These are phyloP conservation scores for Elgaria multicarinata DNA, from an alignment of 2,113 vertebrate genomes.

Conservation along the genomic window DNA sequence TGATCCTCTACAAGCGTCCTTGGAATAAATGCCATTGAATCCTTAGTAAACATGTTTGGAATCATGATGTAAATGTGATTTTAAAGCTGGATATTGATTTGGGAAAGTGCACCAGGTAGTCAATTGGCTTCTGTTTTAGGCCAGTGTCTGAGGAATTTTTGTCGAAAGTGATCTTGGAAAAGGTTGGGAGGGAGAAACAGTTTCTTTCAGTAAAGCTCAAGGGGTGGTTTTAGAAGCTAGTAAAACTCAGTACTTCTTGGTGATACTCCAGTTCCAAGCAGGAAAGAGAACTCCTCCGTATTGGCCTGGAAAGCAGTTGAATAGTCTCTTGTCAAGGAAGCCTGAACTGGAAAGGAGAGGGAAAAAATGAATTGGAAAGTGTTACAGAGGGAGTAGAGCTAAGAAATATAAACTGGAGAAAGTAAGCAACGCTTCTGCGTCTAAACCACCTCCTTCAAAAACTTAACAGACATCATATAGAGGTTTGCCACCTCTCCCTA, in stretches of 20 bases:
- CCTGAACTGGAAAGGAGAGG: not conserved
- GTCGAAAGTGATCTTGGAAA: not conserved
- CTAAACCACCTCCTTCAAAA: not conserved
- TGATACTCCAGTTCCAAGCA: not conserved
- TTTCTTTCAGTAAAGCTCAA: constrained; percentile 11
- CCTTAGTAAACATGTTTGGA: not conserved
- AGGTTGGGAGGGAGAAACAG: not conserved
- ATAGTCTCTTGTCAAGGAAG: not conserved
- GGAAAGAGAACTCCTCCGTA: not conserved
- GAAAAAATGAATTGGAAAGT: not conserved
- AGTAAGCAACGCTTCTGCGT: not conserved
- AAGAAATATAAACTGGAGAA: constrained; percentile 10
- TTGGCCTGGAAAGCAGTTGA: constrained; percentile 12
- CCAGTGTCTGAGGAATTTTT: not conserved
- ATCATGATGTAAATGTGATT: not conserved
- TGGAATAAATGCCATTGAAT: too few species aligned
- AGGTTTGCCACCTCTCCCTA: not conserved
- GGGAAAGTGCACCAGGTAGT: not conserved
- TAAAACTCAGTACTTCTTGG: constrained; percentile 3
- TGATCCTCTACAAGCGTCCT: too few species aligned
- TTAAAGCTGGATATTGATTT: not conserved
- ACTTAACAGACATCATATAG: not conserved
- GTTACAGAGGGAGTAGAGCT: not conserved
- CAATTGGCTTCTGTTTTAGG: not conserved
- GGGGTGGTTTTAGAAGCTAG: not conserved